Conservation (phyloP, 2,113 vertebrate species). For the Hepsetus odoe region DNA sequence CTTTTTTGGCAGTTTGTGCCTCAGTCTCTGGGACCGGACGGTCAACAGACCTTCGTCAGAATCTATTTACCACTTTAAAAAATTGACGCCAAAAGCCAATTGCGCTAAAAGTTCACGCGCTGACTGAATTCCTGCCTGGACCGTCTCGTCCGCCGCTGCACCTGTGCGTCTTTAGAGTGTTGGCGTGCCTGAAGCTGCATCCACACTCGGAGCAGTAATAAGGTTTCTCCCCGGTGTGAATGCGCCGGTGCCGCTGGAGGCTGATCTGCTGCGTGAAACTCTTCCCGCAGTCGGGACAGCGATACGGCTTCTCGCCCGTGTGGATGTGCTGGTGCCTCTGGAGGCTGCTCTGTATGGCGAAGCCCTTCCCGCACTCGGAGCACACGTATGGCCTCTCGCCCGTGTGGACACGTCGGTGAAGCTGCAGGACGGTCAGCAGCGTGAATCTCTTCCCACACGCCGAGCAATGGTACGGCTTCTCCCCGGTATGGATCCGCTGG, state of each 20-base stretch:
- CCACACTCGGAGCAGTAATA: not conserved
- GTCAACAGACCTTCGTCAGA: too few species aligned
- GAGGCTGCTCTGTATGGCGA: not conserved
- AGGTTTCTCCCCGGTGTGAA: not conserved
- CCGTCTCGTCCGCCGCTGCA: not conserved
- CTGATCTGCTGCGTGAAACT: not conserved
- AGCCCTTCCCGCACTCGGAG: not conserved
- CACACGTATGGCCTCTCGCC: not conserved
- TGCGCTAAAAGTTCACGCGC: too few species aligned
- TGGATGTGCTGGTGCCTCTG: not conserved
- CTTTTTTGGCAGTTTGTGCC: too few species aligned
- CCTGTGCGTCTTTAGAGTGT: not conserved
- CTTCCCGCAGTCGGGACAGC: not conserved
- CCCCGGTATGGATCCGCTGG: not conserved
- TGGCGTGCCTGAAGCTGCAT: not conserved
- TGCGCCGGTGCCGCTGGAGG: not conserved
- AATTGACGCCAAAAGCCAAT: too few species aligned
- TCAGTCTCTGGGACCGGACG: too few species aligned
- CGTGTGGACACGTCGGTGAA: not conserved
- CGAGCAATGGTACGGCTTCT: not conserved
- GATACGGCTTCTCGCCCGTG: not conserved
- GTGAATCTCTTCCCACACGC: not conserved
- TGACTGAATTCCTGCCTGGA: too few species aligned
- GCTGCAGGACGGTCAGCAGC: not conserved
- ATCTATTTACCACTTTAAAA: too few species aligned